These are phyloP conservation scores for Solenopsis invicta DNA, from an alignment of 1,140 invertebrate species.

Conservation along the genomic window DNA sequence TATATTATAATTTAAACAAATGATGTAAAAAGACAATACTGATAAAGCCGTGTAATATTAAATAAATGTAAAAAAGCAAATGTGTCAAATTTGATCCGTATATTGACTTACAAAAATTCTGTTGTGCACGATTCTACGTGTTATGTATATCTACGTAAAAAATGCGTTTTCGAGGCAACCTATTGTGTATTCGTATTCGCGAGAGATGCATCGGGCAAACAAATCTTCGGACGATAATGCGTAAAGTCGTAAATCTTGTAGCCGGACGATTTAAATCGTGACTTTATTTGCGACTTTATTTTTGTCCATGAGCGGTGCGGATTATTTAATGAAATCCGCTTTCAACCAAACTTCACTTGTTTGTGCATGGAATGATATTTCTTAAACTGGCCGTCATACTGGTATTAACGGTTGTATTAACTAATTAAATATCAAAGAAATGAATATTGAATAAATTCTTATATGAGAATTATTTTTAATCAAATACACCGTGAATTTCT, in stretches of 20 bases:
- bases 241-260: conserved; percentile 56
- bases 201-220: conserved; percentile 18
- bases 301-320: neutral
- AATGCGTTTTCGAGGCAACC: conserved; percentile 3
- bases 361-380: neutral
- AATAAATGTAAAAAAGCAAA: neutral
- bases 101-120: neutral
- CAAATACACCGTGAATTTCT: neutral
- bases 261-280: conserved; percentile 42
- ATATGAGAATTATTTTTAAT: neutral
- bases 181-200: conserved; percentile 8
- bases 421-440: neutral
- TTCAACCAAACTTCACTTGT: conserved; percentile 20
- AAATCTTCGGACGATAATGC: conserved; percentile 54
- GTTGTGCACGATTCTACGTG: neutral
- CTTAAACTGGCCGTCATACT: neutral
- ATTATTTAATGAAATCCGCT: conserved; percentile 49
- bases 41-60: neutral
- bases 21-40: neutral
- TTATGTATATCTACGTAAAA: conserved; percentile 8
- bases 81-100: neutral
- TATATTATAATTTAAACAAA: neutral
- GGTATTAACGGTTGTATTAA: neutral
- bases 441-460: neutral
- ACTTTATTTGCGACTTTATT: conserved; percentile 62